Evolutionary conservation across 1,140 invertebrate species (phyloP), one percentile per base, ranked within the genome.

Genomic region (Chrysoperla carnea): DNA sequence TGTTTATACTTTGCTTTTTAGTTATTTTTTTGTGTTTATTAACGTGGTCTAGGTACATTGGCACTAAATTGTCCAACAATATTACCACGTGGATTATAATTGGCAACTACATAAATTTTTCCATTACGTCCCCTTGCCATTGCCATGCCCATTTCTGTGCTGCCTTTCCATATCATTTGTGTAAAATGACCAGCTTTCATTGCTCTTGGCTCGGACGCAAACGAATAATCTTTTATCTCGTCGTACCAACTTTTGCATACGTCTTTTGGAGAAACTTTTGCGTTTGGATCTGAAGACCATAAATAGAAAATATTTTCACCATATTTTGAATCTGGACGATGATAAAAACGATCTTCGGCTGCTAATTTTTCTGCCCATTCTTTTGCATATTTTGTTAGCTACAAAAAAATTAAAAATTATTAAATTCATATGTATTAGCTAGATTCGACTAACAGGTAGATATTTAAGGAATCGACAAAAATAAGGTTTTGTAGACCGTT

Each of bases 71-170:
- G 69, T 1, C 80, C 80, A 7, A 79, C 63, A 41, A 76, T 73
- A 52, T 89, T 89, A 28, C 84, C 84, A n/a, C 81, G 69, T n/a
- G 84, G 84, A 60, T 73, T 69, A 48, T 88, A 88, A 59, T 84
- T 84, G 1, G 78, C 78, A 1, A 88, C 84, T 1, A 88, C 73
- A 36, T 74, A 60, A 60, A 75, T 47, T 62, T 74, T 57, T 57
- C 70, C n/a, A 43, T 53, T 56, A 28, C 64, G 62, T 43, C 68
- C 76, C 51, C 75, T 76, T 8, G 82, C 80, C 48, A 71, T 69
- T 4, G 76, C 84, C 6, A 88, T 72, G 1, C 84, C 85, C 46
- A 88, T 60, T 54, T 85, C 75, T 45, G 60, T 71, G 1, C 70
- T 76, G 6, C 59, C 67, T 53, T 76, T 81, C 85, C 85, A 89